Percentiles rank a stretch among this genome's conserved stretches.
Evolutionary conservation across 2,888 invertebrate species (phyloP).

Genomic region (Agelastica alni): DNA sequence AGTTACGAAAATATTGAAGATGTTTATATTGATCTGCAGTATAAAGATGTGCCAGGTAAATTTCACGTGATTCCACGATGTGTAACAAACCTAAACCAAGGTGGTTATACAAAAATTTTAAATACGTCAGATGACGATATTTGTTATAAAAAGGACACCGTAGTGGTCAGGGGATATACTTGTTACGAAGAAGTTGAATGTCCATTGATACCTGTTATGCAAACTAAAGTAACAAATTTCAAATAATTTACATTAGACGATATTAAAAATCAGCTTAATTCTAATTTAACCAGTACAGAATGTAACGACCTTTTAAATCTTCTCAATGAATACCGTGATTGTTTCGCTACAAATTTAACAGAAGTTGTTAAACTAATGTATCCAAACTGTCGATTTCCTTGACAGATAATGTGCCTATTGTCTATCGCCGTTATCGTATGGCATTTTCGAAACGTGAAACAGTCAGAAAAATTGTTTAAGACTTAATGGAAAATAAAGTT

Average conservation of each 20-base stretch:
- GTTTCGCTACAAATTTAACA: not conserved
- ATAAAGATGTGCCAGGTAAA: not conserved
- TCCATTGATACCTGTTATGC: not conserved
- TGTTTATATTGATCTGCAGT: not conserved
- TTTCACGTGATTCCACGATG: too few relatives aligned
- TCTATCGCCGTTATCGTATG: too few relatives aligned
- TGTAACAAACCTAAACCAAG: too few relatives aligned
- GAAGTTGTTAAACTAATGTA: not conserved
- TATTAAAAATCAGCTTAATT: constrained; percentile 9
- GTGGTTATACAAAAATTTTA: too few relatives aligned
- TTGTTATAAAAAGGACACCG: constrained; percentile 19
- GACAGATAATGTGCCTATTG: too few relatives aligned
- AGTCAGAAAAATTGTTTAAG: constrained; percentile 28
- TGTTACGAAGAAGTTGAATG: too few relatives aligned
- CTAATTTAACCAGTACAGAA: constrained; percentile 13
- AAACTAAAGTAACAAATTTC: not conserved
- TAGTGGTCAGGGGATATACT: constrained; percentile 9
- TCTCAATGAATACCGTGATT: constrained; percentile 3
- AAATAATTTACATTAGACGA: constrained; percentile 6
- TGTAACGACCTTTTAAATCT: constrained; percentile 24
- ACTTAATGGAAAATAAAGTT: constrained; percentile 23
- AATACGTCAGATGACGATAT: too few relatives aligned
- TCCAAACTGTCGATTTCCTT: too few relatives aligned
- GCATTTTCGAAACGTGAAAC: constrained; percentile 26
- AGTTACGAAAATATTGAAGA: constrained; percentile 16